phyloP scores from a whole-genome alignment of 2,888 invertebrate genomes.

The Leptopilina myrica region DNA sequence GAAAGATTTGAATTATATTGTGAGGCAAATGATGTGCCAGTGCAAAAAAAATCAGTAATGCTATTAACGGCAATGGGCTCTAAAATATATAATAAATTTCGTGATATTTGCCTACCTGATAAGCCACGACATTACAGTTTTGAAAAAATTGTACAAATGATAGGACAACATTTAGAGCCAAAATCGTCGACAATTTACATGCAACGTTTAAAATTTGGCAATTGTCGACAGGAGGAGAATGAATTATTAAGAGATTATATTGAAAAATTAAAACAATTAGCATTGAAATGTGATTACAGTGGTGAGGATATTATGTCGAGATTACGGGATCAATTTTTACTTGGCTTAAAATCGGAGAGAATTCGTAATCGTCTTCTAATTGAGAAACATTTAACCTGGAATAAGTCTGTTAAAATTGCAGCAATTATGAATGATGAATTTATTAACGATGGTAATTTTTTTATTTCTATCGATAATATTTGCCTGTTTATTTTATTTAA shows the following conservation, averaged over 20 bases:
- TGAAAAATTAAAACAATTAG: neutral
- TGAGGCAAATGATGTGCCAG: slow-evolving; percentile 23
- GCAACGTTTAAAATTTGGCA: slow-evolving; percentile 17
- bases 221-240: neutral
- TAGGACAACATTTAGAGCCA: slow-evolving; percentile 12
- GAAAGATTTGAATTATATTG: slow-evolving; percentile 30
- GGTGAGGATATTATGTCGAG: neutral
- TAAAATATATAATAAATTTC: slow-evolving; percentile 5
- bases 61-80: slow-evolving; percentile 20
- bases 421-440: slow-evolving; percentile 3
- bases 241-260: neutral
- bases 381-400: slow-evolving; percentile 4
- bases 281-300: neutral
- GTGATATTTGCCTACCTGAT: neutral
- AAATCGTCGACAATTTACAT: neutral
- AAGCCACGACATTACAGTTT: slow-evolving; percentile 11
- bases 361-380: slow-evolving; percentile 23
- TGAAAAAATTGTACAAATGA: slow-evolving; percentile 1
- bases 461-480: too few species aligned
- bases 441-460: slow-evolving; percentile 10
- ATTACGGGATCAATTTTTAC: slow-evolving; percentile 22
- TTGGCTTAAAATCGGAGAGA: slow-evolving; percentile 20
- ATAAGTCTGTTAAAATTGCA: slow-evolving; percentile 9
- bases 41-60: neutral
- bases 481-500: too few species aligned